Evolutionary conservation across 2,888 invertebrate genomes (phyloP), one percentile per base, ranked within the genome.

Genomic region (Acleris laterana): DNA sequence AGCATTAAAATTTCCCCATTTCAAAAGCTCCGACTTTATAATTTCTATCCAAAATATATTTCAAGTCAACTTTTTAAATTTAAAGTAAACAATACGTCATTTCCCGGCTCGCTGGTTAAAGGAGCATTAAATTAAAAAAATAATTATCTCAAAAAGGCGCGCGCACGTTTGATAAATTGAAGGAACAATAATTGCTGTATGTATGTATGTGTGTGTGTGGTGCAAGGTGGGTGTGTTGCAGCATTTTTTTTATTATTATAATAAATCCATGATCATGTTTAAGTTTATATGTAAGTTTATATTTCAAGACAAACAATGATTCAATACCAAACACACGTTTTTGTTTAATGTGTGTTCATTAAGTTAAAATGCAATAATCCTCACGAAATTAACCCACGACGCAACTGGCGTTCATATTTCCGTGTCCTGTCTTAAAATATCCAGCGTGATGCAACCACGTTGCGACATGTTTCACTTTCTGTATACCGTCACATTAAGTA

Each of bases 181-280:
- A 84, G 77, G 77, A 80, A 83, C 83, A 87, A 85, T 85, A 83
- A 84, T 85, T 83, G 77, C 77, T 71, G 63, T 68, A 70, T 71
- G 73, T 69, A 74, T 76, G 71, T 70, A 63, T 67, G 57, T 53
- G 44, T 25, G 32, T 32, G 38, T 19, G 25, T 32, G 55, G 44
- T 51, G 61, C 49, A 16, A 60, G 55, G 58, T 62, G n/a, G 17
- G 38, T 13, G 32, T 38, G 38, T 3, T 13, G 38, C 38, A 38
- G 13, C 38, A n/a, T 13, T 13, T 13, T 38, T 38, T 2, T 13
- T 4, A 32, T 32, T 13, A 38, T 38, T 38, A 38, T 13, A 13
- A 38, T 11, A 38, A 38, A 4, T 38, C 4, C 11, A 38, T 38
- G 38, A 38, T 38, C 9, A 38, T 38, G 13, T 38, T 38, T 11